These are phyloP conservation scores for Ormyrus rosae DNA, from an alignment of 2,888 invertebrate species.

Conservation along the genomic window DNA sequence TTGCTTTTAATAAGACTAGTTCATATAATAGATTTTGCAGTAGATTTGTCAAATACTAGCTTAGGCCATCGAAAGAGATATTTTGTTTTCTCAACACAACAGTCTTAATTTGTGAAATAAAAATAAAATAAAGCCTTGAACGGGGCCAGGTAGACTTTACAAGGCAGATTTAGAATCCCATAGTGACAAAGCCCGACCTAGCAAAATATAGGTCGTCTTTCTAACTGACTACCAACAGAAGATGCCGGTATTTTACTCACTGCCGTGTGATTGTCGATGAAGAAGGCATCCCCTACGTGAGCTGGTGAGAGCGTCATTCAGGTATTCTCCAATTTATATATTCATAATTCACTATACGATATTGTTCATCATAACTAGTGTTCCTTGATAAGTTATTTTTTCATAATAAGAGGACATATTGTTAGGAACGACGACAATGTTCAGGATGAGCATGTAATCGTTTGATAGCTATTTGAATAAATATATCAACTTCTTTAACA, in stretches of 20 bases:
- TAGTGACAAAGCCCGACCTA: constrained; percentile 75
- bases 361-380: constrained; percentile 69
- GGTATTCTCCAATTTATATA: constrained; percentile 80
- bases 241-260: constrained; percentile 75
- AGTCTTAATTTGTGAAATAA: constrained; percentile 48
- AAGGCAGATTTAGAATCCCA: constrained; percentile 71
- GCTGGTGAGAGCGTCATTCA: constrained; percentile 77
- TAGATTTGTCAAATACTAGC: constrained; percentile 32
- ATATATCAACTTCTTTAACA: constrained; percentile 41
- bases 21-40: constrained; percentile 18
- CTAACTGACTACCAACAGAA: constrained; percentile 76
- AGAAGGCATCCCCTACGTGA: constrained; percentile 75
- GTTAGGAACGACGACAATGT: constrained; percentile 56
- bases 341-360: constrained; percentile 76
- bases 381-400: constrained; percentile 69
- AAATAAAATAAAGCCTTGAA: constrained; percentile 49
- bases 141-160: constrained; percentile 64
- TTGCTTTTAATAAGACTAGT: constrained; percentile 35
- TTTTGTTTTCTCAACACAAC: constrained; percentile 25
- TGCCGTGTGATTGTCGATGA: constrained; percentile 76
- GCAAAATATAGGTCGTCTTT: constrained; percentile 75
- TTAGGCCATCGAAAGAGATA: constrained; percentile 5
- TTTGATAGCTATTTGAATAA: constrained; percentile 51
- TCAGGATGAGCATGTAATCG: constrained; percentile 55
- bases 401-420: constrained; percentile 56